Conservation (phyloP, 2,797 vertebrate species). For the Tinamus major region DNA sequence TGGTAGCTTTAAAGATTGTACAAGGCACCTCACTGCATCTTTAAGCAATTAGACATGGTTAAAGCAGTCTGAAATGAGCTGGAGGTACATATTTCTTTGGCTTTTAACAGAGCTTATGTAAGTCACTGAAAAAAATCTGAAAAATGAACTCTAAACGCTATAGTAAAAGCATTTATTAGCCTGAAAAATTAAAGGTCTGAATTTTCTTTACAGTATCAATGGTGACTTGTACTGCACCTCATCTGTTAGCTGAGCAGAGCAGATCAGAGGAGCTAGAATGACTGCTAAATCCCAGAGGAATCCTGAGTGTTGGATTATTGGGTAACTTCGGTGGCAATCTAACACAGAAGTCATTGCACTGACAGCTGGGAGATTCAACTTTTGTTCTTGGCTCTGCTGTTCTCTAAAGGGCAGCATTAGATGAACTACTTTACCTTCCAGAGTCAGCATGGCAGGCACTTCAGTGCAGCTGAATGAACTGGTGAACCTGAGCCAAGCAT, state of each 20-base stretch:
- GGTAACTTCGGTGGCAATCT: not conserved
- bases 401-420: not conserved
- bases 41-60: slow-evolving; percentile 31
- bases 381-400: not conserved
- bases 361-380: not conserved
- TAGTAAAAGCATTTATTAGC: not conserved
- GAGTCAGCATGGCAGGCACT: not conserved
- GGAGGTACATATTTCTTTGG: not conserved
- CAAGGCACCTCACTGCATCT: slow-evolving; percentile 7
- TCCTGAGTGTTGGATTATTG: not conserved
- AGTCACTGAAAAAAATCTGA: not conserved
- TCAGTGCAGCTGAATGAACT: not conserved
- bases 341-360: not conserved
- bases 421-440: not conserved
- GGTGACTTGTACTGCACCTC: not conserved
- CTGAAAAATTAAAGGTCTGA: not conserved
- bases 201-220: not conserved
- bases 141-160: not conserved
- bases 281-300: not conserved
- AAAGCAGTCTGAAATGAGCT: slow-evolving; percentile 20
- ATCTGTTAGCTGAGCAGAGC: not conserved
- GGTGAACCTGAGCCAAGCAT: not conserved
- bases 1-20: slow-evolving; percentile 23
- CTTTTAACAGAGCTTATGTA: not conserved
- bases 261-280: not conserved